Evolutionary conservation across 2,797 vertebrate species (phyloP).

Genomic region (Hephaestus fuliginosus): DNA sequence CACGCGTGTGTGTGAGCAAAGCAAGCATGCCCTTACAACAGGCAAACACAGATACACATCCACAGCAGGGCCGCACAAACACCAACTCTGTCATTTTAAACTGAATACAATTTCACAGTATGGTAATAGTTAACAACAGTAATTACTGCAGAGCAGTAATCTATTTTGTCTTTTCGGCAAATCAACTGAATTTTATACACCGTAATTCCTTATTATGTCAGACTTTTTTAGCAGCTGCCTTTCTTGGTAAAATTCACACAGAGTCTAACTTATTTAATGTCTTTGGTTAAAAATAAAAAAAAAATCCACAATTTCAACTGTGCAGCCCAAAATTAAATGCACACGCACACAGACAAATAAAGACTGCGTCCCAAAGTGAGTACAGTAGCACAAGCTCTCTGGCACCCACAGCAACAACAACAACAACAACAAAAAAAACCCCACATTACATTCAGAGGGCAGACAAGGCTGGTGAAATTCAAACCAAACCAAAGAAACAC

Average conservation of each 20-base stretch:
- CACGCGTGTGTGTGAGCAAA: slow-evolving; percentile 62
- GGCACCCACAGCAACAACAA: slow-evolving; percentile 46
- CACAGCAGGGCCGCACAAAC: slow-evolving; percentile 52
- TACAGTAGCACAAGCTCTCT: slow-evolving; percentile 53
- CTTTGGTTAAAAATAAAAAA: not conserved
- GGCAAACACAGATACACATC: slow-evolving; percentile 52
- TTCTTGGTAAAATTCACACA: not conserved
- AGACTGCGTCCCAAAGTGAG: slow-evolving; percentile 15
- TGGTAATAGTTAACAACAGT: not conserved
- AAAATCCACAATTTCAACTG: not conserved
- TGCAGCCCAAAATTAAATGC: slow-evolving; percentile 51
- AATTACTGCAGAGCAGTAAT: not conserved
- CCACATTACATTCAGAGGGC: slow-evolving; percentile 30
- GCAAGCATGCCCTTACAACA: slow-evolving; percentile 69
- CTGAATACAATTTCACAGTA: not conserved
- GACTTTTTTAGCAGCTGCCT: not conserved
- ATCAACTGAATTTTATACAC: not conserved
- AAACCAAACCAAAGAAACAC: slow-evolving; percentile 62
- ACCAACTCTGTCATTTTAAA: not conserved
- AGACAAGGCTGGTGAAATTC: slow-evolving; percentile 26
- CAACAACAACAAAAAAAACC: not conserved
- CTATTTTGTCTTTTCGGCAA: not conserved
- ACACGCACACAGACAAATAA: not conserved
- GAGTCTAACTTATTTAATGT: not conserved
- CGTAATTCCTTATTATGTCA: not conserved